Conservation (phyloP, 1,140 invertebrate genomes). For the Apis laboriosa region DNA sequence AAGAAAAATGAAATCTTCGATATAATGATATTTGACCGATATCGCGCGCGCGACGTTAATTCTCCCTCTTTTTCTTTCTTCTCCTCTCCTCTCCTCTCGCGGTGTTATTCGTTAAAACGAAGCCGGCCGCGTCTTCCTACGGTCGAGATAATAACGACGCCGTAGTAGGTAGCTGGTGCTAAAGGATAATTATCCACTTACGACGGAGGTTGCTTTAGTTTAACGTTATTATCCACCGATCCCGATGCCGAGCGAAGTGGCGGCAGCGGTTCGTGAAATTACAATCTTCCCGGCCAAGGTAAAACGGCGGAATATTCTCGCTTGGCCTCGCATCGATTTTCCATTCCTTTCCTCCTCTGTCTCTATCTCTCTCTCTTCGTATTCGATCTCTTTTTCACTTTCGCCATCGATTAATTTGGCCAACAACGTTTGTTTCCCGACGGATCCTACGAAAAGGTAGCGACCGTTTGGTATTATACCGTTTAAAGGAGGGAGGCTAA, state of each 20-base stretch:
- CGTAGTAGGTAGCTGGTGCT: conserved; percentile 61
- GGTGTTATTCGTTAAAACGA: conserved; percentile 13
- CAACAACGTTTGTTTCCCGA: no score
- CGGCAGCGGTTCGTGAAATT: conserved; percentile 50
- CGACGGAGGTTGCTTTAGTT: conserved; percentile 56
- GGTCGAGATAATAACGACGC: conserved; percentile 68
- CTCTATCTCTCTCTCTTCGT: neutral
- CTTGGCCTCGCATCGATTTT: conserved; percentile 1
- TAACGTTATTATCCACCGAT: conserved; percentile 59
- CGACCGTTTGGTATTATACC: no score
- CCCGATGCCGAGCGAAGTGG: conserved; percentile 15
- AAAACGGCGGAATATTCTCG: conserved; percentile 39
- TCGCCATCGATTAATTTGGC: no score
- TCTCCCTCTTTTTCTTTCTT: conserved; percentile 1
- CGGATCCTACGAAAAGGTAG: no score
- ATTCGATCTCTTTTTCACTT: neutral
- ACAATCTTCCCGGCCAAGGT: conserved; percentile 41
- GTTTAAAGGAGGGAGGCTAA: conserved; percentile 7
- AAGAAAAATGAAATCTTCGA: neutral
- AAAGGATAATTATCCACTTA: conserved; percentile 75
- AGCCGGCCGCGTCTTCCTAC: conserved; percentile 2
- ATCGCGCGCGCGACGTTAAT: conserved; percentile 66
- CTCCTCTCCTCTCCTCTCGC: neutral
- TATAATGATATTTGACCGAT: neutral
- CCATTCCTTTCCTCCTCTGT: neutral